Evolutionary conservation across 2,113 vertebrate genomes (phyloP).

Genomic region (Urocynchramus pylzowi): DNA sequence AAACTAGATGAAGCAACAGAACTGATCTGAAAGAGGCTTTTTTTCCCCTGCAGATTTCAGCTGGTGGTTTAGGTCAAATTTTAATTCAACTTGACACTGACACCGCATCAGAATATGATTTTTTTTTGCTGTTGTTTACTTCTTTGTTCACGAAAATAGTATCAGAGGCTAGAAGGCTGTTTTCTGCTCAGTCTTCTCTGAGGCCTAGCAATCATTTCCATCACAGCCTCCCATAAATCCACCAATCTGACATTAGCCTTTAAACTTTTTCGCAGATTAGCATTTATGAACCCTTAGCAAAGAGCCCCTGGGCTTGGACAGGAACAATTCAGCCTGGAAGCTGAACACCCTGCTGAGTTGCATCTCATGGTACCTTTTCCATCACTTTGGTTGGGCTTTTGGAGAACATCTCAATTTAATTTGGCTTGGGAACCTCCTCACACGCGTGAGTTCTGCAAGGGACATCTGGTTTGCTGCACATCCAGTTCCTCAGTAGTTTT

Average conservation of each 20-base stretch:
- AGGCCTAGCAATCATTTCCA: neutral
- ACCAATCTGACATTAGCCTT: neutral
- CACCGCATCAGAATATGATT: neutral
- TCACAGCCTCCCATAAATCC: neutral
- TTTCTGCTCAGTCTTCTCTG: neutral
- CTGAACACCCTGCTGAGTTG: neutral
- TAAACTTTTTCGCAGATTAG: neutral
- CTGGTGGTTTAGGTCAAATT: neutral
- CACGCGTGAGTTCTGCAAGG: neutral
- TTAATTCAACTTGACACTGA: neutral
- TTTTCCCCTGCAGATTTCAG: neutral
- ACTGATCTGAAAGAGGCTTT: neutral
- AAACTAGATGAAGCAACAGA: neutral
- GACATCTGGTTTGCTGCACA: conserved; percentile 31
- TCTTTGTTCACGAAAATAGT: neutral
- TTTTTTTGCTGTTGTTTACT: neutral
- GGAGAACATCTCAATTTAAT: neutral
- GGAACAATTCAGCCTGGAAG: neutral
- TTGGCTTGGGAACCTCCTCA: neutral
- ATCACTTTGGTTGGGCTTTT: neutral
- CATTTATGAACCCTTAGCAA: neutral
- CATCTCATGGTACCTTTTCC: conserved; percentile 1
- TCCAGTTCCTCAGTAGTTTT: neutral
- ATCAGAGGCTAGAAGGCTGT: neutral
- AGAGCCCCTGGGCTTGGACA: neutral